Conservation (phyloP, 2,113 vertebrate species). For the Chlamydotis undulata region DNA sequence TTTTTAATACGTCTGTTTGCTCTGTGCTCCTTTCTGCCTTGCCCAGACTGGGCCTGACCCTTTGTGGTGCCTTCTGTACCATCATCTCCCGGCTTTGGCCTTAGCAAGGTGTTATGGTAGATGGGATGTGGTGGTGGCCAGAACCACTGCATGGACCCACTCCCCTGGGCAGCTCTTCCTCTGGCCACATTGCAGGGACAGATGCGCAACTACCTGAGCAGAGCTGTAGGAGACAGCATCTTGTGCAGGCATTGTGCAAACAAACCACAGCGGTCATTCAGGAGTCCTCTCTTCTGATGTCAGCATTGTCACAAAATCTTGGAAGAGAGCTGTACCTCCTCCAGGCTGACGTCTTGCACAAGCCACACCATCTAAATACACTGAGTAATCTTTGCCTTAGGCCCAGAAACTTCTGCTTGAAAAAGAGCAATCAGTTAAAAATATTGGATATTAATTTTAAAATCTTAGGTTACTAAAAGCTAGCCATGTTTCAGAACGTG, state of each 20-base stretch:
- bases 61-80: neutral
- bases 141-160: neutral
- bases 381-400: neutral
- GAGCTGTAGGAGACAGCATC: neutral
- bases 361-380: neutral
- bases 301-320: neutral
- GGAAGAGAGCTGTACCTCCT: neutral
- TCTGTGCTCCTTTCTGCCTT: neutral
- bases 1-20: neutral
- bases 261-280: neutral
- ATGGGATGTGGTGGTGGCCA: neutral
- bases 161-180: neutral
- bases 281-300: neutral
- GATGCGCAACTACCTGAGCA: neutral
- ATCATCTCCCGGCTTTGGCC: neutral
- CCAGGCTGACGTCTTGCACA: neutral
- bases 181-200: neutral
- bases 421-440: slow-evolving; percentile 9
- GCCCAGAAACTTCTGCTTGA: neutral
- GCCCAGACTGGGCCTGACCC: neutral
- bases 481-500: rapidly evolving
- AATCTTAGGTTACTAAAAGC: neutral
- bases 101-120: neutral
- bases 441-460: neutral
- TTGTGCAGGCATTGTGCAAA: neutral